Evolutionary conservation across 2,797 vertebrate genomes (phyloP), one percentile per base, ranked within the genome.

Genomic region (Periophthalmus magnuspinnatus): DNA sequence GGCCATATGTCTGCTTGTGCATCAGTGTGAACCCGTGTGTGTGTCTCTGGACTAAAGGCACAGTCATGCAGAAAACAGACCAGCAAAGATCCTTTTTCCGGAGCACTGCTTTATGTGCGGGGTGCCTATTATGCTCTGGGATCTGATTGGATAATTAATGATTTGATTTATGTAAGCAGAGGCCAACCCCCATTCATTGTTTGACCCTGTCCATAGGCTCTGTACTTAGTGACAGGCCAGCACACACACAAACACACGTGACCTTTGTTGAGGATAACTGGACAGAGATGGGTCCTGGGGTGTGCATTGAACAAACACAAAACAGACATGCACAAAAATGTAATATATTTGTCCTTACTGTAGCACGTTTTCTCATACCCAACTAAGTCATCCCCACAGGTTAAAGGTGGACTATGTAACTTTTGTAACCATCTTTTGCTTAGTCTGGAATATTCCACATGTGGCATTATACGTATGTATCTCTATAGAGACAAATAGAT

Each of bases 11-110:
- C 60, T 6, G 32, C 45, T 19, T 71, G 66, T 60, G 66, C 68
- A 63, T 71, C 38, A 71, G 32, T 74, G 74, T 69, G 59, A 59
- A 70, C 70, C 74, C 65, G 66, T 38, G 48, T 55, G 67, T 64
- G 69, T 60, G 70, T 10, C 17, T 60, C 71, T 74, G 36, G 67
- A 70, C 84, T 87, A 81, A 93, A 91, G 87, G 85, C 59, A 63
- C 90, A 92, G 86, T 90, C 91, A 92, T 89, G 90, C 92, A 93
- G 86, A 93, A 92, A 92, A 86, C 76, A 81, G 70, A 70, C 65
- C 67, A 80, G 89, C 81, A 84, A 81, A 89, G 84, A 75, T 81
- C 84, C 85, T 85, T 64, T 61, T 89, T 89, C 86, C 64, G 16
- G 72, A 72, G 77, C 60, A 55, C 60, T 13, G 60, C 87, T 88